Percentiles rank a stretch among this genome's conserved stretches.
phyloP scores from a whole-genome alignment of 1,140 invertebrate species.

The Penaeus vannamei region DNA sequence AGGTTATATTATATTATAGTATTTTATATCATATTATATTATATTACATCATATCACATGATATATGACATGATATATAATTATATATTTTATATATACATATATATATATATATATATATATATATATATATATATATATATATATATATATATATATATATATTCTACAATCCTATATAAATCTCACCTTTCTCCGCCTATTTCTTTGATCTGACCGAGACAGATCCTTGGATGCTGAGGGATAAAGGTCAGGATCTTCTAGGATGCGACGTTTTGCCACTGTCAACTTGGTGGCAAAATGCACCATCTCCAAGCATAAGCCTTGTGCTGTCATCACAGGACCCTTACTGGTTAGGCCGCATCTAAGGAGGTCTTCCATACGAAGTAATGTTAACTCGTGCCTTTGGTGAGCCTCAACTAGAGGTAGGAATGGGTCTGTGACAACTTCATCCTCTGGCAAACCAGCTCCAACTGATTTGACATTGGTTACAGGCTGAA shows the following conservation, averaged over 20 bases:
- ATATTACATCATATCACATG: no score
- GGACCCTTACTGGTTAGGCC: slow-evolving; percentile 70
- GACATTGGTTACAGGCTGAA: slow-evolving; percentile 47
- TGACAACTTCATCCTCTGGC: slow-evolving; percentile 68
- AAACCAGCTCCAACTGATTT: slow-evolving; percentile 47
- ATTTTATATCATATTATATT: no score
- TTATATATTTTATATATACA: no score
- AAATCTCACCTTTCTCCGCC: slow-evolving; percentile 74
- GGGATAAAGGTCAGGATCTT: slow-evolving; percentile 86
- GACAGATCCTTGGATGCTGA: slow-evolving; percentile 59
- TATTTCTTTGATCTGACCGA: slow-evolving; percentile 72
- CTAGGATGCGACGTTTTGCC: slow-evolving; percentile 84
- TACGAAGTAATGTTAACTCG: slow-evolving; percentile 83
- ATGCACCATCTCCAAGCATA: slow-evolving; percentile 84
- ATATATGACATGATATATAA: no score
- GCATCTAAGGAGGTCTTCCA: slow-evolving; percentile 83
- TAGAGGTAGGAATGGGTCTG: slow-evolving; percentile 76
- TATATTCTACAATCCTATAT: not conserved
- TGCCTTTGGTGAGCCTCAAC: slow-evolving; percentile 87
- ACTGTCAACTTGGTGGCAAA: slow-evolving; percentile 84
- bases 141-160: not conserved
- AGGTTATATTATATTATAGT: no score
- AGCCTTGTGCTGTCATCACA: slow-evolving; percentile 70
- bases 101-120: no score
- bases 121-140: not conserved